Conservation (phyloP, 2,113 vertebrate genomes). For the Cavia aperea region DNA sequence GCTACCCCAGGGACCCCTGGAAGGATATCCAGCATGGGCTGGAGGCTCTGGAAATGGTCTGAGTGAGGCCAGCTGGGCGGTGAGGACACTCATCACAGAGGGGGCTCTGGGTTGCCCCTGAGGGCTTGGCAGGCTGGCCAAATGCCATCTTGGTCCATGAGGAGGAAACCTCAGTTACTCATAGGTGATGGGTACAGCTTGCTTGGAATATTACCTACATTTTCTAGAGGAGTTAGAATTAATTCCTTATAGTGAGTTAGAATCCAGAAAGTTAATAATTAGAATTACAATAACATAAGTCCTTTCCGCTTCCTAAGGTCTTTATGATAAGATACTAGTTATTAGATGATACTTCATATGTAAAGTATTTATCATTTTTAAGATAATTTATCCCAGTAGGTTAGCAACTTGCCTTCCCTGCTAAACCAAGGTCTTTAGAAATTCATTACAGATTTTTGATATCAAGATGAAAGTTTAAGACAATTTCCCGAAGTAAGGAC, state of each 20-base stretch:
- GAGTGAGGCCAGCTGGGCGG: fast-evolving
- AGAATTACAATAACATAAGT: background rate
- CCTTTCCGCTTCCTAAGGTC: background rate
- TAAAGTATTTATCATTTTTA: background rate
- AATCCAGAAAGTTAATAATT: background rate
- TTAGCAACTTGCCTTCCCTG: background rate
- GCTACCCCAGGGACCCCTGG: too few species aligned
- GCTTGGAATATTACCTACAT: background rate
- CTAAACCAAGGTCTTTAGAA: background rate
- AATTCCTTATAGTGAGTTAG: background rate
- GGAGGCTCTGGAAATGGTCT: background rate
- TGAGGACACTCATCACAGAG: background rate
- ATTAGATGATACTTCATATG: background rate
- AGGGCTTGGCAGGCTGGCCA: too few species aligned
- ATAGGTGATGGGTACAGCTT: fast-evolving
- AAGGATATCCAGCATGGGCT: background rate
- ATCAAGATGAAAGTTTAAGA: background rate
- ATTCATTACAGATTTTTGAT: background rate
- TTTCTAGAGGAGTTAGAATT: background rate
- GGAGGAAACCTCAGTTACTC: background rate
- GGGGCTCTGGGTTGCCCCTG: background rate
- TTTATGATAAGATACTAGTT: background rate
- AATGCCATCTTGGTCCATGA: background rate
- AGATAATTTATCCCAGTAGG: background rate
- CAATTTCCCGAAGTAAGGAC: background rate